These are phyloP conservation scores for Stenodema calcarata DNA, from an alignment of 2,888 invertebrate genomes.

Conservation along the genomic window DNA sequence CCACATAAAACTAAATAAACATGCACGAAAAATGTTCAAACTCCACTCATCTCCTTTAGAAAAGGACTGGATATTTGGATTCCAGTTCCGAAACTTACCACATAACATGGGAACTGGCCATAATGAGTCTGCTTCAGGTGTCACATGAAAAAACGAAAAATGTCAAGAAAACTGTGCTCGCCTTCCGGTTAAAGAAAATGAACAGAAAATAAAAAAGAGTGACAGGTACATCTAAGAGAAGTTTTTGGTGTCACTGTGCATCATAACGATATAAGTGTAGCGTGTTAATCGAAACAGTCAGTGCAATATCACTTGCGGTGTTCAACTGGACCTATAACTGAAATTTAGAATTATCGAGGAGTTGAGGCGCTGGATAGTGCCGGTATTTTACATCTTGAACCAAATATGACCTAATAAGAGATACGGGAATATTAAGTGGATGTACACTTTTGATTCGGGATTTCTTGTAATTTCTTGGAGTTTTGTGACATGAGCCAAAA, in stretches of 20 bases:
- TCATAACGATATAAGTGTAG: neutral
- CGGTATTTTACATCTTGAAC: too few relatives aligned
- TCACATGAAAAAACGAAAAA: constrained; percentile 50
- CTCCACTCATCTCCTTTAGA: neutral
- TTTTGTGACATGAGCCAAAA: too few relatives aligned
- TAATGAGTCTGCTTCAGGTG: constrained; percentile 55
- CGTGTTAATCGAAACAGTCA: constrained; percentile 19
- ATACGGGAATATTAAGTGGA: too few relatives aligned
- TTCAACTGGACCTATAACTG: too few relatives aligned
- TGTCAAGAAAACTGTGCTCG: constrained; percentile 52
- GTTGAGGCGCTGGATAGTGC: too few relatives aligned
- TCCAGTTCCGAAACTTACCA: constrained; percentile 53
- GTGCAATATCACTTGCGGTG: constrained; percentile 1
- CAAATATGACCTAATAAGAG: too few relatives aligned
- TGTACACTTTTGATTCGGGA: too few relatives aligned
- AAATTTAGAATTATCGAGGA: too few relatives aligned
- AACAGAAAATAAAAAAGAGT: neutral
- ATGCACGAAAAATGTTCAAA: neutral
- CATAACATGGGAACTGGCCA: constrained; percentile 57
- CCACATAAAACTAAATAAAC: neutral
- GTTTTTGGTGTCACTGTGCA: neutral
- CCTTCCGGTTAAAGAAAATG: neutral
- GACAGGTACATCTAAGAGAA: neutral
- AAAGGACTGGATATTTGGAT: neutral
- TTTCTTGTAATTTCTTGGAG: too few relatives aligned